Conservation (phyloP, 2,888 invertebrate genomes). For the Volucella inflata region DNA sequence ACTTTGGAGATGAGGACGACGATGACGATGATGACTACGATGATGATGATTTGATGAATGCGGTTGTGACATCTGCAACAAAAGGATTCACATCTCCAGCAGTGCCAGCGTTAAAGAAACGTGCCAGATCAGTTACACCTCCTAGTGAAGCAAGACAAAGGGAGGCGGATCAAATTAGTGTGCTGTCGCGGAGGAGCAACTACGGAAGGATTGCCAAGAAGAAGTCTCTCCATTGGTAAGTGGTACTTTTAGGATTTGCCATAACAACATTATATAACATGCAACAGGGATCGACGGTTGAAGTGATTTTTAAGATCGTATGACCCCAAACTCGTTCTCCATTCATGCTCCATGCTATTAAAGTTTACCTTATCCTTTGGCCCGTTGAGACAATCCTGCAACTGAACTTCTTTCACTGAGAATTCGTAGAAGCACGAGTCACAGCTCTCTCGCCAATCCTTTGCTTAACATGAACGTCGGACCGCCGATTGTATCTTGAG, state of each 20-base stretch:
- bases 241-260: not conserved
- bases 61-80: constrained; percentile 53
- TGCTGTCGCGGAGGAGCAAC: constrained; percentile 48
- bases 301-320: too few species aligned
- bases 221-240: constrained; percentile 61
- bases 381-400: too few species aligned
- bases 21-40: constrained; percentile 70
- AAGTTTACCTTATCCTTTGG: too few species aligned
- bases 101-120: constrained; percentile 42
- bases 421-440: too few species aligned
- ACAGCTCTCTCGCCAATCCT: too few species aligned
- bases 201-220: constrained; percentile 56
- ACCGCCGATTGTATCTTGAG: too few species aligned
- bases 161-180: constrained; percentile 51
- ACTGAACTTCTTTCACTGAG: too few species aligned
- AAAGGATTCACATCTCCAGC: constrained; percentile 28
- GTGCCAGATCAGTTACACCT: not conserved
- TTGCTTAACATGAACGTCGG: too few species aligned
- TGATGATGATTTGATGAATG: constrained; percentile 71
- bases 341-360: too few species aligned
- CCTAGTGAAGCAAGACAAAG: constrained; percentile 7
- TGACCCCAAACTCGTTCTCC: too few species aligned
- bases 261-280: too few species aligned
- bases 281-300: too few species aligned
- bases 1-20: constrained; percentile 54